Percentiles rank a stretch among this genome's conserved stretches.
These are phyloP conservation scores for Trinectes maculatus DNA, from an alignment of 2,113 vertebrate species.

Conservation along the genomic window DNA sequence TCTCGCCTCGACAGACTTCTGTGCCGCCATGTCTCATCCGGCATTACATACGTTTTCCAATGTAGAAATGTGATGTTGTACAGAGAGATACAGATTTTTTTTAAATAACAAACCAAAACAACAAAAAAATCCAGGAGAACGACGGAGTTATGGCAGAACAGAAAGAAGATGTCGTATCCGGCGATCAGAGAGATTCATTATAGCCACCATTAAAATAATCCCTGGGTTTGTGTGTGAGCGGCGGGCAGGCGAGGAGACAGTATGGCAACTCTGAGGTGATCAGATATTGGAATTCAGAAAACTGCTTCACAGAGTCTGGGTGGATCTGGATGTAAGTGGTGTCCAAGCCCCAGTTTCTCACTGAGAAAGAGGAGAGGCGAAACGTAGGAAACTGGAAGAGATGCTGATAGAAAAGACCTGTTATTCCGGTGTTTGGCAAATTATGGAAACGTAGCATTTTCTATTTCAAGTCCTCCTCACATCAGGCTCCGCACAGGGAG, in stretches of 20 bases:
- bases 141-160: background rate
- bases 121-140: too few relatives aligned
- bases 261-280: conserved; percentile 13
- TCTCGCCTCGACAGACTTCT: conserved; percentile 54
- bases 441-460: background rate
- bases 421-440: conserved; percentile 5
- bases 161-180: conserved; percentile 15
- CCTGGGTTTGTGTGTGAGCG: conserved; percentile 21
- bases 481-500: background rate
- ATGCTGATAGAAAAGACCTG: background rate
- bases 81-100: conserved; percentile 43
- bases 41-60: conserved; percentile 49
- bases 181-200: conserved; percentile 55
- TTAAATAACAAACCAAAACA: too few relatives aligned
- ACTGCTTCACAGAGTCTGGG: conserved; percentile 13
- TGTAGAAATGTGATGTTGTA: conserved; percentile 53
- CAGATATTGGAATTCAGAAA: conserved; percentile 24
- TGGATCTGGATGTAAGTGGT: conserved; percentile 26
- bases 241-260: conserved; percentile 12
- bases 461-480: background rate
- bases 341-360: conserved; percentile 23
- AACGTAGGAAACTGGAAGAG: conserved; percentile 10
- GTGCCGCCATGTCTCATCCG: conserved; percentile 55
- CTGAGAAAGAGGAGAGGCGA: conserved; percentile 21
- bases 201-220: conserved; percentile 37